Evolutionary conservation across 1,140 invertebrate species (phyloP), one percentile per base, ranked within the genome.

Genomic region (Lepidurus couesii): DNA sequence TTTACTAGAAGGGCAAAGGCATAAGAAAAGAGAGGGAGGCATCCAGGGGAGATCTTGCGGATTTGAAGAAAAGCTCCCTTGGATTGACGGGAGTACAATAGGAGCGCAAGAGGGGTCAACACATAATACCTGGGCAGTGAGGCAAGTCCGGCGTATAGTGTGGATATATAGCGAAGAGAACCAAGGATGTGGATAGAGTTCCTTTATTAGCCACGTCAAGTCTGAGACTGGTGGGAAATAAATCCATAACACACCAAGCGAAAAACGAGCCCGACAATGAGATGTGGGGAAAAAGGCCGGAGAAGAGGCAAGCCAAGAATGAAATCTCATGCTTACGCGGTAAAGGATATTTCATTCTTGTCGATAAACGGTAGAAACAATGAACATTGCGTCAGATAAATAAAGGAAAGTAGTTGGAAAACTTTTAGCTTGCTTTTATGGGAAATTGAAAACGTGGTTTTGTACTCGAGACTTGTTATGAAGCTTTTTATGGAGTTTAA

Each of bases 41-140:
- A 65, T 65, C 53, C 13, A 21, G 21, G 53, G 53, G n/a, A 65
- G 53, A 65, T 65, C 53, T 65, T 65, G 53, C 53, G 53, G 53
- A 65, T 65, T 65, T 65, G 53, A 65, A 65, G 53, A 65, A 65
- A 65, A 65, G 53, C 53, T 65, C 53, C 53, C 53, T 21, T 65
- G 53, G 53, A 65, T 65, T 65, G 53, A 65, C 53, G 53, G 53
- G 53, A 65, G 53, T 21, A 65, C 53, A 65, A 65, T 65, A 65
- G 53, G 53, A 21, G 53, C 53, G 21, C 53, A 65, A 65, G 53
- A 65, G 53, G 53, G 53, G 53, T 65, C 53, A 65, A 65, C 53
- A 65, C 53, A 65, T 65, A 65, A 65, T 65, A 65, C 53, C 53
- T 65, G 53, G 53, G 9, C 53, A 65, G 53, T 65, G 53, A 21